phyloP scores from a whole-genome alignment of 2,113 vertebrate species.

The Meleagris gallopavo region DNA sequence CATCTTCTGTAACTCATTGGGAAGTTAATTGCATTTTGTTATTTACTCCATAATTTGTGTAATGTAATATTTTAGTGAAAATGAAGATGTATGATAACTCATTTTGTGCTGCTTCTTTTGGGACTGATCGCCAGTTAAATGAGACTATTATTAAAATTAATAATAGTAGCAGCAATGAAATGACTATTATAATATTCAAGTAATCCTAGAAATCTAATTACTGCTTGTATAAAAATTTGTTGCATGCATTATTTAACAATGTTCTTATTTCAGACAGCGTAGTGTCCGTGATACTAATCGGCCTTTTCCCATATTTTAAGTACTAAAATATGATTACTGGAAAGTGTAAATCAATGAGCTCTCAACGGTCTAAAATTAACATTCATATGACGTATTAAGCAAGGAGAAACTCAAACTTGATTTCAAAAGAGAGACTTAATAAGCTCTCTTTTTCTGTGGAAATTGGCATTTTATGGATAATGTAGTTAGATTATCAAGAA shows the following conservation, averaged over 20 bases:
- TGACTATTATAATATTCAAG: slow-evolving; percentile 46
- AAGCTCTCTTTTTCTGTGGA: slow-evolving; percentile 3
- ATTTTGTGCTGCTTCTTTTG: slow-evolving; percentile 3
- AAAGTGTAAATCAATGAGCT: slow-evolving; percentile 36
- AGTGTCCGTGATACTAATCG: slow-evolving; percentile 51
- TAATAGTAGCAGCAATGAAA: slow-evolving; percentile 46
- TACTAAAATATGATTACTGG: slow-evolving; percentile 51
- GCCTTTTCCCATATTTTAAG: slow-evolving; percentile 49
- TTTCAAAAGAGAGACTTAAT: neutral
- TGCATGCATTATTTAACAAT: slow-evolving; percentile 71
- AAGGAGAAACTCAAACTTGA: slow-evolving; percentile 14
- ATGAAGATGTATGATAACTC: neutral
- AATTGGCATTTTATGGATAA: slow-evolving; percentile 14
- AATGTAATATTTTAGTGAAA: neutral
- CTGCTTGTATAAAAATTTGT: slow-evolving; percentile 65
- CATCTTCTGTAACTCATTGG: neutral
- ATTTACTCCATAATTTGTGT: neutral
- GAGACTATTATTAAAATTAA: slow-evolving; percentile 56
- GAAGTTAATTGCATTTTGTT: slow-evolving; percentile 30
- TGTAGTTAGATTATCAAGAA: neutral
- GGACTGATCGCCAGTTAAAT: slow-evolving; percentile 33
- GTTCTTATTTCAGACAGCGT: slow-evolving; percentile 55
- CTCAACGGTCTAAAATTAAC: slow-evolving; percentile 62
- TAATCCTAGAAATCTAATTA: slow-evolving; percentile 68
- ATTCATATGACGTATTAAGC: slow-evolving; percentile 42